A percentile compares a stretch with the other conserved stretches of the same genome.
phyloP scores from a whole-genome alignment of 2,888 invertebrate genomes.

The Rosalia funebris region DNA sequence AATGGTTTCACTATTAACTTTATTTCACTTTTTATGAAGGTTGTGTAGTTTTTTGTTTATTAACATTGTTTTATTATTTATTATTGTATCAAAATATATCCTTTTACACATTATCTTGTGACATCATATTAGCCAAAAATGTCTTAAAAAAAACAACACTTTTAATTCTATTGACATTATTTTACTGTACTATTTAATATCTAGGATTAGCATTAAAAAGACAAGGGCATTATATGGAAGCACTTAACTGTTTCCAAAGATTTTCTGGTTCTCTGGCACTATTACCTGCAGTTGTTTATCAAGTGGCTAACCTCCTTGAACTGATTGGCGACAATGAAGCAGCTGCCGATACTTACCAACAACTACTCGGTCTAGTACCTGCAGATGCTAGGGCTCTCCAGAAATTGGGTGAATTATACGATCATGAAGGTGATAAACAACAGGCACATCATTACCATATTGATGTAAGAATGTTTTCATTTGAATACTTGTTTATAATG shows the following conservation, averaged over 20 bases:
- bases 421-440: slow-evolving; percentile 89
- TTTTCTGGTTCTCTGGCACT: slow-evolving; percentile 69
- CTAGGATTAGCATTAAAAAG: slow-evolving; percentile 77
- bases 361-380: slow-evolving; percentile 83
- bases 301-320: slow-evolving; percentile 83
- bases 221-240: slow-evolving; percentile 76
- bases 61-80: too few relatives aligned
- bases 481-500: neutral
- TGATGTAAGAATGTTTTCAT: slow-evolving; percentile 68
- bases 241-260: slow-evolving; percentile 83
- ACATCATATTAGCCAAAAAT: too few relatives aligned
- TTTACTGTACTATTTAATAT: too few relatives aligned
- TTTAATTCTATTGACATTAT: too few relatives aligned
- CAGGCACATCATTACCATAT: slow-evolving; percentile 86
- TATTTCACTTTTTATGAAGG: too few relatives aligned
- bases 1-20: too few relatives aligned
- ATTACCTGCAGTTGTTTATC: slow-evolving; percentile 71
- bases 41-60: too few relatives aligned
- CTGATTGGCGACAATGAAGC: slow-evolving; percentile 71
- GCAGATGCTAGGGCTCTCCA: slow-evolving; percentile 91
- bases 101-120: too few relatives aligned
- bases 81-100: too few relatives aligned
- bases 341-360: slow-evolving; percentile 75
- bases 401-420: slow-evolving; percentile 90
- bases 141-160: too few relatives aligned